phyloP scores from a whole-genome alignment of 2,113 vertebrate species.

The Mionectes macconnelli region DNA sequence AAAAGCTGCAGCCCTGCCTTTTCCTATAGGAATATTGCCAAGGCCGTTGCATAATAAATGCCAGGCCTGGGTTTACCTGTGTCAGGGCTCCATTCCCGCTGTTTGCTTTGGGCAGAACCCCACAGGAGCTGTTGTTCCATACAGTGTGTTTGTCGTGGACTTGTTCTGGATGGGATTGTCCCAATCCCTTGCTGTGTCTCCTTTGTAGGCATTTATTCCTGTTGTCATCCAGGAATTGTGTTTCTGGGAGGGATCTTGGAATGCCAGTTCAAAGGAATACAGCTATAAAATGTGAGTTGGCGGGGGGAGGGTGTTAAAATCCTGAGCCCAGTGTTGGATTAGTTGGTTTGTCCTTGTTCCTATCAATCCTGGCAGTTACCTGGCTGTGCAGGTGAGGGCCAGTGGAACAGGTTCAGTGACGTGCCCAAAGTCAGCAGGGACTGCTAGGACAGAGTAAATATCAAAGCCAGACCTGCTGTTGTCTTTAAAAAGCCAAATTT shows the following conservation, averaged over 20 bases:
- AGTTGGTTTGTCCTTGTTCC: not conserved
- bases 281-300: not conserved
- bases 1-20: not conserved
- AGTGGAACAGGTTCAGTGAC: not conserved
- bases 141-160: accelerated
- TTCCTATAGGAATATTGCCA: not conserved
- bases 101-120: slow-evolving; percentile 17
- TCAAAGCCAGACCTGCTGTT: not conserved
- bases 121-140: not conserved
- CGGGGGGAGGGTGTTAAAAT: not conserved
- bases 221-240: not conserved
- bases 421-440: not conserved
- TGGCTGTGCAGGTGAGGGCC: not conserved
- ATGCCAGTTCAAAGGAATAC: not conserved
- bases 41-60: not conserved
- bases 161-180: no score
- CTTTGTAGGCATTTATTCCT: not conserved
- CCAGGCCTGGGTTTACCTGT: not conserved
- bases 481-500: not conserved
- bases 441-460: not conserved
- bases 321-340: not conserved
- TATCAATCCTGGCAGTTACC: not conserved
- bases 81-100: not conserved
- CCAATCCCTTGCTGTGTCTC: not conserved
- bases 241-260: not conserved